Percentiles rank a stretch among this genome's conserved stretches.
phyloP scores from a whole-genome alignment of 2,888 invertebrate species.

The Caenorhabditis becei region DNA sequence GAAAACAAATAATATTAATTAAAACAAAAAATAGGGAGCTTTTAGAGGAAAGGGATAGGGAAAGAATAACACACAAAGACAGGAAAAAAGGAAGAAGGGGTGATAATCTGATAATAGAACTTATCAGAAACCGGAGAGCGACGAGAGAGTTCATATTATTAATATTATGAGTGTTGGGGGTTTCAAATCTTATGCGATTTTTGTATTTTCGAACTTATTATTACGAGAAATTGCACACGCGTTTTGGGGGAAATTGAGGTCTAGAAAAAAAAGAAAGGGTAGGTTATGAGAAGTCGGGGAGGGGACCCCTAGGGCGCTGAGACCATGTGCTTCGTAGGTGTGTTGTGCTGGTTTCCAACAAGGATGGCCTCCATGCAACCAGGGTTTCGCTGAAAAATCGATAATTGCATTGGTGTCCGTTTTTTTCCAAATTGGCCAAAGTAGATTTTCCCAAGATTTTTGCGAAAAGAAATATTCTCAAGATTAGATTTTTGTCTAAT shows the following conservation, averaged over 20 bases:
- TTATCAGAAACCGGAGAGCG: conserved; percentile 27
- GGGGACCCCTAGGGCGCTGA: conserved; percentile 14
- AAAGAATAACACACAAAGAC: conserved; percentile 51
- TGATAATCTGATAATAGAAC: conserved; percentile 34
- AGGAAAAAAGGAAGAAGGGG: conserved; percentile 15
- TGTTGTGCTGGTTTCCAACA: conserved; percentile 21
- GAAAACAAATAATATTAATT: conserved; percentile 24
- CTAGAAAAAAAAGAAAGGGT: conserved; percentile 11
- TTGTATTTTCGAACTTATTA: conserved; percentile 14
- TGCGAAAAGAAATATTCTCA: too few relatives aligned
- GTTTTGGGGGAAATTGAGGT: conserved; percentile 28
- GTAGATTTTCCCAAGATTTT: too few relatives aligned
- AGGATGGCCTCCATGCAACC: conserved; percentile 33
- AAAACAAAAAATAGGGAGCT: conserved; percentile 10
- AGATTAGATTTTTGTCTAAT: too few relatives aligned
- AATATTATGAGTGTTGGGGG: background rate
- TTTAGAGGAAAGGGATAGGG: background rate
- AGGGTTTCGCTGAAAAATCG: conserved; percentile 50
- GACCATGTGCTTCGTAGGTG: conserved; percentile 41
- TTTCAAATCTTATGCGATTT: too few relatives aligned
- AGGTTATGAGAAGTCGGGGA: background rate
- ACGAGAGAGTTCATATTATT: background rate
- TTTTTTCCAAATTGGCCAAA: too few relatives aligned
- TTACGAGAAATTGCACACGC: conserved; percentile 56
- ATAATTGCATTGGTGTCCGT: too few relatives aligned